Evolutionary conservation across 2,888 invertebrate species (phyloP).

Genomic region (Synanthedon andrenaeformis): DNA sequence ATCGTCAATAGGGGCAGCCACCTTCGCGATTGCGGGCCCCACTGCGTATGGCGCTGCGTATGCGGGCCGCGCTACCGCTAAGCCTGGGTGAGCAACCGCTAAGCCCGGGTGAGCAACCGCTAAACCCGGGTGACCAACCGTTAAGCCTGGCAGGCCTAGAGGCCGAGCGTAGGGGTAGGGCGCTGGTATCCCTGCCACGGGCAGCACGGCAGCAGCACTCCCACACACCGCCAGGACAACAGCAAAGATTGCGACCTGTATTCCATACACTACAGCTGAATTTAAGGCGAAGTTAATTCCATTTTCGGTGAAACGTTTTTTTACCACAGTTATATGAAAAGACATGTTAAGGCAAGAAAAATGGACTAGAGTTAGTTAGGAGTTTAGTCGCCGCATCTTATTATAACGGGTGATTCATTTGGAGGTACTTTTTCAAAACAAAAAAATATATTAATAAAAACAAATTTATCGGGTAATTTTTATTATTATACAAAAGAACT

Average conservation of each 20-base stretch:
- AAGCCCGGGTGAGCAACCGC: conserved; percentile 12
- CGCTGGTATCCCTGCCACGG: conserved; percentile 19
- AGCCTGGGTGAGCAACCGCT: conserved; percentile 17
- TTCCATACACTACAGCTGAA: neutral
- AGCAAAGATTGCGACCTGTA: conserved; percentile 41
- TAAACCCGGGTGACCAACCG: conserved; percentile 16
- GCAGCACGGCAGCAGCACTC: conserved; percentile 30
- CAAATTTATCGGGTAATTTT: no score
- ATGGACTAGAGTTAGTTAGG: no score
- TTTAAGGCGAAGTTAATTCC: neutral
- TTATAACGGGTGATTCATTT: no score
- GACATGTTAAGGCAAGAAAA: no score
- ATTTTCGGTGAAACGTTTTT: neutral
- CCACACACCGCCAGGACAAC: conserved; percentile 40
- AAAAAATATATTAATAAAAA: no score
- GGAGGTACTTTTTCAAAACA: no score
- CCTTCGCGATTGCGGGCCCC: conserved; percentile 37
- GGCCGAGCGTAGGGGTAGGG: conserved; percentile 38
- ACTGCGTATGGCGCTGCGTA: conserved; percentile 20
- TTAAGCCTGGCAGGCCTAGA: conserved; percentile 17
- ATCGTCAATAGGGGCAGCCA: conserved; percentile 61
- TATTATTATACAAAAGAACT: no score
- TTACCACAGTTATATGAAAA: neutral
- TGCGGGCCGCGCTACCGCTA: conserved; percentile 32
- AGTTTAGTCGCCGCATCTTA: no score